Conservation (phyloP, 2,797 vertebrate genomes). For the Mico argentatus region DNA sequence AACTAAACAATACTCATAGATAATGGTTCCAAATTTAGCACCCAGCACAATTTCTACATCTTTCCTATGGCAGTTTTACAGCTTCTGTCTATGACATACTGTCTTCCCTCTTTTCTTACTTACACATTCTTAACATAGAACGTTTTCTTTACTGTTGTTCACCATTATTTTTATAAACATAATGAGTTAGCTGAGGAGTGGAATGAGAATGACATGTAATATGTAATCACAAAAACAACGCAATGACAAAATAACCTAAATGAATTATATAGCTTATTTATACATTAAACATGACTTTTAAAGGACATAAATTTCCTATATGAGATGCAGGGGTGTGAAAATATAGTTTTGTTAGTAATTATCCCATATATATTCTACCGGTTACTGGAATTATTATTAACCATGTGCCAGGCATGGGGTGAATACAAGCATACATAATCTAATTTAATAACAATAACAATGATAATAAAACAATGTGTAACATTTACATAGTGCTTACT, state of each 20-base stretch:
- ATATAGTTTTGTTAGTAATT: conserved; percentile 17
- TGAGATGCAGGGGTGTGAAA: neutral
- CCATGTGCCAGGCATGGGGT: neutral
- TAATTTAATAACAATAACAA: neutral
- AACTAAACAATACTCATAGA: conserved; percentile 15
- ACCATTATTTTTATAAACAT: conserved; percentile 35
- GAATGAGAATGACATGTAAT: neutral
- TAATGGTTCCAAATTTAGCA: conserved; percentile 55
- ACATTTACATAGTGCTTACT: conserved; percentile 5
- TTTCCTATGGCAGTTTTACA: conserved; percentile 45
- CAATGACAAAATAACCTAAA: neutral
- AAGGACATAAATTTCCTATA: neutral
- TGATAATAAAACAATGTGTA: conserved; percentile 7
- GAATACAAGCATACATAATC: neutral
- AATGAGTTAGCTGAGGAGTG: conserved; percentile 39
- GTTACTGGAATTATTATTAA: neutral
- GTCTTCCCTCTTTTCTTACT: neutral
- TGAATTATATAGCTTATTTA: neutral
- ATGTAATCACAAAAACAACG: neutral
- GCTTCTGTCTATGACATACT: neutral
- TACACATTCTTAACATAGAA: conserved; percentile 22
- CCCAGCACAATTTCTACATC: conserved; percentile 25
- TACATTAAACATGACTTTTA: conserved; percentile 26
- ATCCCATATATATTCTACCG: neutral
- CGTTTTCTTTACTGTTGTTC: conserved; percentile 31